phyloP scores from a whole-genome alignment of 2,113 vertebrate species.

The Camelus dromedarius region DNA sequence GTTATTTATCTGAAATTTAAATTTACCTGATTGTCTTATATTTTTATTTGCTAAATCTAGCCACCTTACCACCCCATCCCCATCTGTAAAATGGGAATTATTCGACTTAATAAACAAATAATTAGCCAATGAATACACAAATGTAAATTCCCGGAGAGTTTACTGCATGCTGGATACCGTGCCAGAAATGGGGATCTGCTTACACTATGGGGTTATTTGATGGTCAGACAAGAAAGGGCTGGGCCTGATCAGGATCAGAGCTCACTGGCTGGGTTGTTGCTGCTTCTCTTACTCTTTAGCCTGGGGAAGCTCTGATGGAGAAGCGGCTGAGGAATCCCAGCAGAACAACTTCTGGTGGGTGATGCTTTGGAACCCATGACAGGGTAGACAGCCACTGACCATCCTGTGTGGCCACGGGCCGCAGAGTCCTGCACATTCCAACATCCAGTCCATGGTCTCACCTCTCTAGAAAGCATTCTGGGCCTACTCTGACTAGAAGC shows the following conservation, averaged over 20 bases:
- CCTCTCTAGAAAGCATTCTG: neutral
- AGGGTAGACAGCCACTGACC: neutral
- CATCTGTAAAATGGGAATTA: neutral
- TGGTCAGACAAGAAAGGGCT: neutral
- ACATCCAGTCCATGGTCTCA: neutral
- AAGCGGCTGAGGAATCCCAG: too few species aligned
- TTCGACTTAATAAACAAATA: neutral
- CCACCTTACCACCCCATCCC: neutral
- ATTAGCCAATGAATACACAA: neutral
- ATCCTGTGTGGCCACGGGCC: neutral
- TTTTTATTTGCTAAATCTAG: neutral
- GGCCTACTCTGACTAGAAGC: neutral
- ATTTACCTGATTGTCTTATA: neutral
- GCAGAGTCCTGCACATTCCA: neutral
- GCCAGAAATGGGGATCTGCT: neutral
- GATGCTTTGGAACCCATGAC: neutral
- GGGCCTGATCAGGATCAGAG: neutral
- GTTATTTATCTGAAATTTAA: neutral
- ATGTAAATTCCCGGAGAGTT: neutral
- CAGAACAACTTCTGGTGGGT: neutral
- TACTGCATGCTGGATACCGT: neutral
- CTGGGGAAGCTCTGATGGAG: neutral
- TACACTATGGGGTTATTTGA: neutral
- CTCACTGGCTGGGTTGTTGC: too few species aligned
- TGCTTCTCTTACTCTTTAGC: accelerated